These are phyloP conservation scores for Cynocephalus volans DNA, from an alignment of 2,113 vertebrate genomes.

Conservation along the genomic window DNA sequence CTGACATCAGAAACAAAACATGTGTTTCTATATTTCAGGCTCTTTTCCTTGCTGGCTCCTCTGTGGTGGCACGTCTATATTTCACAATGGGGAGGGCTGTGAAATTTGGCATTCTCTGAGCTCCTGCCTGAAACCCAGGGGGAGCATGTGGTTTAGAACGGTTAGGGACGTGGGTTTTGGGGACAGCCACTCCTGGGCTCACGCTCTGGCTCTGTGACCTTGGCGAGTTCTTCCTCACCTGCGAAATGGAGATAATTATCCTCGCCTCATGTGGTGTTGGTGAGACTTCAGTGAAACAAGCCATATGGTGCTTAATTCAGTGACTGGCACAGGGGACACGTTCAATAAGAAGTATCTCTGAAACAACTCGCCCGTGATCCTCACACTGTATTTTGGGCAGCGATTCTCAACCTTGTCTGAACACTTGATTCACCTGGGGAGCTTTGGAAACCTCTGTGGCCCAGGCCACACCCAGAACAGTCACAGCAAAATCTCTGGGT, in stretches of 20 bases:
- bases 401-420: not conserved
- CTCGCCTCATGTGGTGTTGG: not conserved
- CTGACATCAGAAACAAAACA: not conserved
- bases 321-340: too few relatives aligned
- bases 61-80: rapidly evolving
- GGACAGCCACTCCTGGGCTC: not conserved
- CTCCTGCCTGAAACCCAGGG: not conserved
- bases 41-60: not conserved
- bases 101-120: not conserved
- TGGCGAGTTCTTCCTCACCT: not conserved
- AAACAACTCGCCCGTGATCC: too few relatives aligned
- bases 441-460: not conserved
- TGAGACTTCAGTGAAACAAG: not conserved
- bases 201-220: not conserved
- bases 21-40: not conserved
- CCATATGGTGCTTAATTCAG: too few relatives aligned
- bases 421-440: not conserved
- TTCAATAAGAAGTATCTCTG: not conserved
- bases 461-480: not conserved
- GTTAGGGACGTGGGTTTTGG: not conserved
- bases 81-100: not conserved
- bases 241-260: not conserved
- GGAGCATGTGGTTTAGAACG: not conserved
- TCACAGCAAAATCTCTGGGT: not conserved
- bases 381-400: not conserved